These are phyloP conservation scores for Drosophila prostipennis DNA, from an alignment of 2,888 invertebrate genomes.

Conservation along the genomic window DNA sequence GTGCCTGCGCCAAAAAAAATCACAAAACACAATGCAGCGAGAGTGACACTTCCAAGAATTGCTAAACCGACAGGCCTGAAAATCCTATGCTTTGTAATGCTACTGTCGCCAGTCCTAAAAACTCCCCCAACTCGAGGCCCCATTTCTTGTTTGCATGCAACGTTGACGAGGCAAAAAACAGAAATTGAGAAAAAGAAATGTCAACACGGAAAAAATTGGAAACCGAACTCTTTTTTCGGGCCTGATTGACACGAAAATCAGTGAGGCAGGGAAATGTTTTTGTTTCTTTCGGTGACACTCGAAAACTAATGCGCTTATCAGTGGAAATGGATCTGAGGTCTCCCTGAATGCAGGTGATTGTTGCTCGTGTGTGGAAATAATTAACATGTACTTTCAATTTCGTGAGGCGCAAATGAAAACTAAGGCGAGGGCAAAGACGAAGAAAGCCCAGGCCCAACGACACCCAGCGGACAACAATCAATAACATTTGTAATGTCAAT, in stretches of 20 bases:
- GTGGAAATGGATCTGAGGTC: conserved; percentile 62
- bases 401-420: conserved; percentile 48
- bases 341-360: conserved; percentile 72
- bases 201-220: conserved; percentile 54
- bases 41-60: conserved; percentile 63
- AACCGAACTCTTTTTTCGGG: conserved; percentile 23
- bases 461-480: conserved; percentile 59
- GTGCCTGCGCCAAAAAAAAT: conserved; percentile 6
- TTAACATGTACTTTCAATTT: conserved; percentile 80
- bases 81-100: conserved; percentile 69
- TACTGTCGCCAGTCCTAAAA: conserved; percentile 62
- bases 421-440: conserved; percentile 23
- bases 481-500: conserved; percentile 80
- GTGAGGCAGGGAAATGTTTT: conserved; percentile 29
- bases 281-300: conserved; percentile 46
- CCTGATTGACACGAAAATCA: conserved; percentile 67
- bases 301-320: conserved; percentile 72
- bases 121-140: conserved; percentile 20
- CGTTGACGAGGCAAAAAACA: conserved; percentile 60
- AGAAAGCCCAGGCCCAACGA: conserved; percentile 52
- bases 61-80: conserved; percentile 46
- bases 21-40: conserved; percentile 21
- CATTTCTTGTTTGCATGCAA: conserved; percentile 70
- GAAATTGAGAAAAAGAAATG: conserved; percentile 50
- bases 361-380: conserved; percentile 72